Percentiles rank a stretch among this genome's conserved stretches.
Evolutionary conservation across 2,888 invertebrate genomes (phyloP).

Genomic region (Nemotelus nigrinus): DNA sequence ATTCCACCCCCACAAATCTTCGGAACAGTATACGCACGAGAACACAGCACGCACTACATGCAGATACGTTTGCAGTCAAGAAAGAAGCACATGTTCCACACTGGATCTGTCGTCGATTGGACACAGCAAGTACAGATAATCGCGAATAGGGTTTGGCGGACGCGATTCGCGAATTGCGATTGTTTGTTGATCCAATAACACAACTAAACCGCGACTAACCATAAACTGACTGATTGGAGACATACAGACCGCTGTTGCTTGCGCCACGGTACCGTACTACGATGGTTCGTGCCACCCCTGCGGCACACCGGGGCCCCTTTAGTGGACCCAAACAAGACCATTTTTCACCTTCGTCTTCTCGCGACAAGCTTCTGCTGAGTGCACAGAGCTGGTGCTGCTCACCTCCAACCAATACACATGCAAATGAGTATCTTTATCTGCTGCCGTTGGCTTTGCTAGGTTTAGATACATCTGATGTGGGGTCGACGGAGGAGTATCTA

Average conservation of each 20-base stretch:
- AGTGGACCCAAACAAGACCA: conserved; percentile 21
- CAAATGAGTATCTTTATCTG: background rate
- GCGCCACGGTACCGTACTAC: background rate
- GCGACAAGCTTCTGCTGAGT: conserved; percentile 2
- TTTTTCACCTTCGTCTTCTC: conserved; percentile 41
- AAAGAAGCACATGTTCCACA: conserved; percentile 28
- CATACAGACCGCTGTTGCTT: conserved; percentile 22
- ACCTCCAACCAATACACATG: conserved; percentile 32
- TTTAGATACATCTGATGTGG: no score
- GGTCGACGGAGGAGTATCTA: no score
- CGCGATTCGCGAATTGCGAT: background rate
- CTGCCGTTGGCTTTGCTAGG: background rate
- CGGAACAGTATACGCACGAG: conserved; percentile 17
- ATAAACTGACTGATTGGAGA: conserved; percentile 52
- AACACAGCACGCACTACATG: background rate
- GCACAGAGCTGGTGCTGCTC: conserved; percentile 4
- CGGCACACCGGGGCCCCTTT: conserved; percentile 10
- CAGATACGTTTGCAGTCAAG: background rate
- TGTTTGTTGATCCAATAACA: conserved; percentile 54
- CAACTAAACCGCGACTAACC: conserved; percentile 51
- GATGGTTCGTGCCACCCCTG: conserved; percentile 9
- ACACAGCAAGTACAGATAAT: background rate
- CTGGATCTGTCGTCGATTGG: background rate
- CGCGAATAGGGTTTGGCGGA: background rate
- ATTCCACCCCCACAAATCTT: background rate